Conservation (phyloP, 2,113 vertebrate species). For the Bungarus multicinctus region DNA sequence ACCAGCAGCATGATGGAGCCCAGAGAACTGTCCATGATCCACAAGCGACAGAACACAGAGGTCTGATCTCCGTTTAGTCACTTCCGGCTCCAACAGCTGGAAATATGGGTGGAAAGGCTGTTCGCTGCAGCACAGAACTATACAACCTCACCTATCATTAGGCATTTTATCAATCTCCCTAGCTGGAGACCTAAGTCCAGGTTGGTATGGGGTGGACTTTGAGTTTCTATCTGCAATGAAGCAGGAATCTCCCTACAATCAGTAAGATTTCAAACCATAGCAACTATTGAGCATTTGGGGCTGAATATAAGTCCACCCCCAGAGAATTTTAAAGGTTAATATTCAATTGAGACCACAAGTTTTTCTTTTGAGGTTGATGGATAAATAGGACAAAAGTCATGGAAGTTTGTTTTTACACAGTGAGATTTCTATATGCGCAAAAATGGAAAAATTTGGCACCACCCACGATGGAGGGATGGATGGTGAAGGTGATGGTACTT, state of each 20-base stretch:
- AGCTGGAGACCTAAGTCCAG: constrained; percentile 50
- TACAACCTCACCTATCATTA: rapidly evolving
- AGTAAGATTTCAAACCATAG: constrained; percentile 3
- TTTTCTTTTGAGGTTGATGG: background rate
- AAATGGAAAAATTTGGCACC: no score
- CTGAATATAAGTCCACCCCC: background rate
- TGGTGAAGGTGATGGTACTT: background rate
- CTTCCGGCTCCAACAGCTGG: background rate
- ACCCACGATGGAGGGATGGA: background rate
- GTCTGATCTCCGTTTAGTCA: background rate
- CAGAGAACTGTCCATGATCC: background rate
- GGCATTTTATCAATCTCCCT: constrained; percentile 13
- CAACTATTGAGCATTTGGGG: background rate
- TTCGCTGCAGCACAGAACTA: background rate
- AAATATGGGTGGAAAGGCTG: background rate
- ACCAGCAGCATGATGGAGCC: background rate
- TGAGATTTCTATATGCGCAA: background rate
- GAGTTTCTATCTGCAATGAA: constrained; percentile 43
- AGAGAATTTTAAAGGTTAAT: background rate
- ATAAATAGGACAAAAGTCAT: background rate
- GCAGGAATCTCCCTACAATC: constrained; percentile 40
- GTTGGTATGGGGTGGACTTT: background rate
- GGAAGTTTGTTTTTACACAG: background rate
- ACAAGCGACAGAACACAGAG: background rate
- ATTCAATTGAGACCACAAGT: background rate